Conservation (phyloP, 2,797 vertebrate genomes). For the Sebastiscus tertius region DNA sequence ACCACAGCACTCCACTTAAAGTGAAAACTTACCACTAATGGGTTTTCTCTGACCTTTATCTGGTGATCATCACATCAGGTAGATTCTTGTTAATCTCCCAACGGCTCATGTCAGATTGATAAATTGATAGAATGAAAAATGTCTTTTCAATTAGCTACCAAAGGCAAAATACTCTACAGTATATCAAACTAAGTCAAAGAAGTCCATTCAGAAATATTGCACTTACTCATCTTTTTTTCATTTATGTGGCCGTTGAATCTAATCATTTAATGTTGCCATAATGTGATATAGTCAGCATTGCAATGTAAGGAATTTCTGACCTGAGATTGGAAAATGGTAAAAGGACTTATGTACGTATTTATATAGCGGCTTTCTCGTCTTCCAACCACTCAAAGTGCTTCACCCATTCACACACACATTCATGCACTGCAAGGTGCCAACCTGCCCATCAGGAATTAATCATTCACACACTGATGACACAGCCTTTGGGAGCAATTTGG, state of each 20-base stretch:
- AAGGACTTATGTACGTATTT: too few relatives aligned
- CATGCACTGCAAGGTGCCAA: too few relatives aligned
- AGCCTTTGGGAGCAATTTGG: too few relatives aligned
- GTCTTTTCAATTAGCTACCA: background rate
- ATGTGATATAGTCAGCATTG: background rate
- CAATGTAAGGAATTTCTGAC: background rate
- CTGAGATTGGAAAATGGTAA: background rate
- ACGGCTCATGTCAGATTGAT: background rate
- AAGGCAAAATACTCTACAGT: background rate
- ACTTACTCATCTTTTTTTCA: background rate
- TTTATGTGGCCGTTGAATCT: background rate
- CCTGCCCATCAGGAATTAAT: too few relatives aligned
- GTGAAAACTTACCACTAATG: background rate
- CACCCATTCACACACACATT: too few relatives aligned
- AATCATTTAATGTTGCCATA: background rate
- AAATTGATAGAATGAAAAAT: background rate
- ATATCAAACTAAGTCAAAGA: background rate
- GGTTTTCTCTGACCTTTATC: conserved; percentile 1
- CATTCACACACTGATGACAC: too few relatives aligned
- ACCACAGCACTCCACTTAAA: background rate
- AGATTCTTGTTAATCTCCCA: background rate
- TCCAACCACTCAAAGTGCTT: too few relatives aligned
- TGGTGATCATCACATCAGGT: conserved; percentile 3
- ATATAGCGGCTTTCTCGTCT: too few relatives aligned
- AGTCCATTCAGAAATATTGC: background rate